Evolutionary conservation across 2,888 invertebrate genomes (phyloP).

Genomic region (Xestia ashworthii): DNA sequence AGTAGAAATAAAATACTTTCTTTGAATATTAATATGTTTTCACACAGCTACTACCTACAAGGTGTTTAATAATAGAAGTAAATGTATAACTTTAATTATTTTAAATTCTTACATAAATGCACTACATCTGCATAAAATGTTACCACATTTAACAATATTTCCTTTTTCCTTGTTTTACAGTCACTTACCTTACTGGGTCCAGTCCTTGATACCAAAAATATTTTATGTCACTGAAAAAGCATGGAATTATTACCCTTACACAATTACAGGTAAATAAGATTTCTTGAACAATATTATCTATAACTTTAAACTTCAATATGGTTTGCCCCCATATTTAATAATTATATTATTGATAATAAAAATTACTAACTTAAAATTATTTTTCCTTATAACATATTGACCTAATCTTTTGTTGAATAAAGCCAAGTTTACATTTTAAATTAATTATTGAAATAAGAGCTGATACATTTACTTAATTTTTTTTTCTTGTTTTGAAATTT

Average conservation of each 20-base stretch:
- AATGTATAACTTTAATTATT: not conserved
- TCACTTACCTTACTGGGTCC: slow-evolving; percentile 97
- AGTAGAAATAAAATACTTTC: not conserved
- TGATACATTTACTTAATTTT: not conserved
- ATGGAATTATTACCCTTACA: slow-evolving; percentile 98
- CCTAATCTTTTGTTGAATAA: slow-evolving; percentile 1
- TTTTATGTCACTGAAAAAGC: slow-evolving; percentile 98
- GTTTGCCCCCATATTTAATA: slow-evolving; percentile 1
- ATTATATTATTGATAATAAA: not conserved
- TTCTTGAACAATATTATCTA: not conserved
- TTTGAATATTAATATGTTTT: not conserved
- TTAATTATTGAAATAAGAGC: not conserved
- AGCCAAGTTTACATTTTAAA: not conserved
- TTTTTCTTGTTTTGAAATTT: too few species aligned
- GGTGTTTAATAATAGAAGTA: not conserved
- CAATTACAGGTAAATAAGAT: slow-evolving; percentile 93
- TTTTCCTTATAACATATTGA: not conserved
- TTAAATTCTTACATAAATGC: not conserved
- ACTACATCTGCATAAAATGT: not conserved
- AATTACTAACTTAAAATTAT: not conserved
- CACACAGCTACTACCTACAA: not conserved
- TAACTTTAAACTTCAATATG: not conserved
- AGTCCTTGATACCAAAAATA: slow-evolving; percentile 96
- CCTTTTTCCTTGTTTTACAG: slow-evolving; percentile 87
- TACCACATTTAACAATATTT: not conserved